Evolutionary conservation across 2,113 vertebrate species (phyloP), one percentile per base, ranked within the genome.

Genomic region (Antechinus stuartii): DNA sequence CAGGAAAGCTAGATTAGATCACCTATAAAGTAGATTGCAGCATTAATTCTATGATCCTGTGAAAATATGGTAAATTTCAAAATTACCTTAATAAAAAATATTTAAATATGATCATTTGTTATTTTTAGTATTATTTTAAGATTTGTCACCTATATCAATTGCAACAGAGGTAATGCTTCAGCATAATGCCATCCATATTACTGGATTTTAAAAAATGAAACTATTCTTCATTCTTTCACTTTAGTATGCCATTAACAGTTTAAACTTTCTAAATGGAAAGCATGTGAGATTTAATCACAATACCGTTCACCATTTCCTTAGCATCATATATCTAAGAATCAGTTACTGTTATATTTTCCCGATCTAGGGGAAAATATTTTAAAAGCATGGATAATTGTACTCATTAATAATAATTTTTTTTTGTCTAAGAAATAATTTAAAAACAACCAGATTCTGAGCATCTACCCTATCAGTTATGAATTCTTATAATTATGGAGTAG

Each of bases 81-180:
- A 68, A 95, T 57, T 2, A 94, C 8, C 61, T 61, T 57, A 95
- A 76, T 26, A 96, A 27, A 97, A 47, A 97, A 94, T 96, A 92
- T 26, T 24, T 95, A 30, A 91, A 61, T 1, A 89, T 90, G 47
- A 55, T 95, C 2, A 61, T 8, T 91, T 92, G 35, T 94, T 94
- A 92, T 27, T 24, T 11, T 93, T 95, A 56, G 89, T 84, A 26
- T 76, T n/a, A 16, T 76, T 76, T 76, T 76, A 76, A 76, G 35
- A 42, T 22, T 76, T n/a, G 1, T 76, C n/a, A 76, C 16, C 35
- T 22, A n/a, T 5, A n/a, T 76, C 35, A 76, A 76, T 42, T 19
- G n/a, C 35, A 76, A 4, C 7, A n/a, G 19, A 22, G 90, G 57
- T 76, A 93, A 50, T 90, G 92, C 19, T 8, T 93, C 24, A 94